phyloP scores from a whole-genome alignment of 2,797 vertebrate species.

The Morus bassanus region DNA sequence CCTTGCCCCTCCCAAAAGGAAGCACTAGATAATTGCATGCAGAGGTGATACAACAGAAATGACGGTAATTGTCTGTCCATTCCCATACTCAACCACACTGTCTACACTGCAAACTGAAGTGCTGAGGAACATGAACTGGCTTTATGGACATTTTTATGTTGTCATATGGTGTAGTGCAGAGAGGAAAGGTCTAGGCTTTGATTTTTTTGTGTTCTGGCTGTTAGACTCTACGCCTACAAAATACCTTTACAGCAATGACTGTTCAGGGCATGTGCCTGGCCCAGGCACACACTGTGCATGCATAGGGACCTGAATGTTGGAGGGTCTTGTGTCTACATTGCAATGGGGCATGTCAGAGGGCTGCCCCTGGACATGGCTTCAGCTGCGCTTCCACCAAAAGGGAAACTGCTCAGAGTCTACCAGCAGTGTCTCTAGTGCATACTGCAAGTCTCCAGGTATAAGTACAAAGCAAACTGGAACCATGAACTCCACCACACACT shows the following conservation, averaged over 20 bases:
- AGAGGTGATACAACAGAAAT: not conserved
- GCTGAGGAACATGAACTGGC: not conserved
- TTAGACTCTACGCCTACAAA: not conserved
- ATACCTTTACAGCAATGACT: not conserved
- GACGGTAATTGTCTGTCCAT: not conserved
- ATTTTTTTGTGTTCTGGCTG: not conserved
- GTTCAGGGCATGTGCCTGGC: not conserved
- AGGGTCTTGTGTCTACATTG: not conserved
- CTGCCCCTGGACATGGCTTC: rapidly evolving
- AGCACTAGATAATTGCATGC: not conserved
- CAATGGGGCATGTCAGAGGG: not conserved
- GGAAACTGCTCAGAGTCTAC: not conserved
- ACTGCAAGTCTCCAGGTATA: not conserved
- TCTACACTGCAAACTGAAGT: not conserved
- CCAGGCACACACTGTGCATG: not conserved
- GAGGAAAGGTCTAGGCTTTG: not conserved
- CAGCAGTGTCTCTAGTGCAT: not conserved
- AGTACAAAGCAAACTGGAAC: not conserved
- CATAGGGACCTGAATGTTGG: not conserved
- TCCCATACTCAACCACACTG: not conserved
- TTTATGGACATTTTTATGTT: not conserved
- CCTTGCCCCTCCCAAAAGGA: not conserved
- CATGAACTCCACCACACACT: not conserved
- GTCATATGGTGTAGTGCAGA: not conserved
- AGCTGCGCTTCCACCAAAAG: not conserved